Evolutionary conservation across 2,797 vertebrate species (phyloP).

Genomic region (Mormyrus hasselquistii): DNA sequence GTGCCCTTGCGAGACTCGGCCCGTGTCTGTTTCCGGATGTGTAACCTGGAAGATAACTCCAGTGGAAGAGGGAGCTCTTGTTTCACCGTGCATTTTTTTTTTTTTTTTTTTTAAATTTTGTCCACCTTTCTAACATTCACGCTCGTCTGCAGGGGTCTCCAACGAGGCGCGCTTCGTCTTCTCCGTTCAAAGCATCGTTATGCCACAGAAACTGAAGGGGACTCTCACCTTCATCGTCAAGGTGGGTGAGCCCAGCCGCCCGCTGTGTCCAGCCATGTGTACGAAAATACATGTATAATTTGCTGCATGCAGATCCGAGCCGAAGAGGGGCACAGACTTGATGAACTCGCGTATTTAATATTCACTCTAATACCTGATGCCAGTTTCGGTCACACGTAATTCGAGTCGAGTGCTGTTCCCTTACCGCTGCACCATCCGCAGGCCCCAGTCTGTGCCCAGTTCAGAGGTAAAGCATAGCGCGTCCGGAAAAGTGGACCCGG

Average conservation of each 20-base stretch:
- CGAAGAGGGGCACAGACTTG: not conserved
- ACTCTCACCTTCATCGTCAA: conserved; percentile 95
- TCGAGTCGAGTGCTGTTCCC: not conserved
- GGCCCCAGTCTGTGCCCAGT: not conserved
- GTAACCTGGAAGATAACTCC: not conserved
- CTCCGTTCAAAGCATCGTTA: conserved; percentile 89
- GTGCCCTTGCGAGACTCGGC: not conserved
- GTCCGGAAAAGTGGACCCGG: not conserved
- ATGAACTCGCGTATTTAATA: not conserved
- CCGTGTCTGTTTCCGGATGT: not conserved
- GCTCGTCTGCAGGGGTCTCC: conserved; percentile 71
- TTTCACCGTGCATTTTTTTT: not conserved
- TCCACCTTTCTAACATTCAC: not conserved
- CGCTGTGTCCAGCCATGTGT: not conserved
- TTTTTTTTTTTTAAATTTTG: too few relatives aligned
- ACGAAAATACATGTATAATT: not conserved
- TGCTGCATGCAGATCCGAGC: not conserved
- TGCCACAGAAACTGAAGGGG: conserved; percentile 97
- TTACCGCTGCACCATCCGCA: not conserved
- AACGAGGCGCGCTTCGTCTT: conserved; percentile 95
- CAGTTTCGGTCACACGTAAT: not conserved
- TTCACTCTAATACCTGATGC: not conserved
- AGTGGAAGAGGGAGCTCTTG: not conserved
- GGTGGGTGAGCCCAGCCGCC: conserved; percentile 54
- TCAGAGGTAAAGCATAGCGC: not conserved